Evolutionary conservation across 1,140 invertebrate species (phyloP).

Genomic region (Antheraea pernyi): DNA sequence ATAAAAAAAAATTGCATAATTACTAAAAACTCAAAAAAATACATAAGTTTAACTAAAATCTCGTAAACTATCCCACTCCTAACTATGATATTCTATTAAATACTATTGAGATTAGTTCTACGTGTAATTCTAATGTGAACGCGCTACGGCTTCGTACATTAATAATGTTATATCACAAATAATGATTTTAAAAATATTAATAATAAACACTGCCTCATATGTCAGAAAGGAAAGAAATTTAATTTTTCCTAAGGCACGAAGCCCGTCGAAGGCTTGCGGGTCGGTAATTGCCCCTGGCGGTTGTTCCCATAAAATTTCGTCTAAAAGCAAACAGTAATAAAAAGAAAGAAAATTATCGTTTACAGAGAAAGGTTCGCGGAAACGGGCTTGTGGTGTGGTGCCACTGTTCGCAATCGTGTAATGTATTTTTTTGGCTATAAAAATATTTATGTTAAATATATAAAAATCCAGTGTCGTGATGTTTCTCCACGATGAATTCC

Average conservation of each 20-base stretch:
- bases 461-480: too few relatives aligned
- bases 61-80: too few relatives aligned
- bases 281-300: slow-evolving; percentile 24
- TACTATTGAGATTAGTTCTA: too few relatives aligned
- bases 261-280: slow-evolving; percentile 12
- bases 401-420: slow-evolving; percentile 20
- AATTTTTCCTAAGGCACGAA: slow-evolving; percentile 17
- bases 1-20: too few relatives aligned
- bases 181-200: background rate
- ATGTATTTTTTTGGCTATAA: too few relatives aligned
- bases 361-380: slow-evolving; percentile 38
- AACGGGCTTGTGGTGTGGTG: slow-evolving; percentile 19
- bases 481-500: too few relatives aligned
- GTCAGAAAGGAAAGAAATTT: slow-evolving; percentile 17
- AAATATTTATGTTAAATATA: too few relatives aligned
- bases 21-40: too few relatives aligned
- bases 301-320: slow-evolving; percentile 47
- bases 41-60: too few relatives aligned
- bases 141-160: too few relatives aligned
- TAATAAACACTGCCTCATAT: background rate
- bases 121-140: too few relatives aligned
- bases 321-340: slow-evolving; percentile 72
- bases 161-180: background rate
- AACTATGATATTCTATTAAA: too few relatives aligned
- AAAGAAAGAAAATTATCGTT: slow-evolving; percentile 54